Evolutionary conservation across 2,888 invertebrate species (phyloP), one percentile per base, ranked within the genome.

Genomic region (Scrobipalpa atriplicella): DNA sequence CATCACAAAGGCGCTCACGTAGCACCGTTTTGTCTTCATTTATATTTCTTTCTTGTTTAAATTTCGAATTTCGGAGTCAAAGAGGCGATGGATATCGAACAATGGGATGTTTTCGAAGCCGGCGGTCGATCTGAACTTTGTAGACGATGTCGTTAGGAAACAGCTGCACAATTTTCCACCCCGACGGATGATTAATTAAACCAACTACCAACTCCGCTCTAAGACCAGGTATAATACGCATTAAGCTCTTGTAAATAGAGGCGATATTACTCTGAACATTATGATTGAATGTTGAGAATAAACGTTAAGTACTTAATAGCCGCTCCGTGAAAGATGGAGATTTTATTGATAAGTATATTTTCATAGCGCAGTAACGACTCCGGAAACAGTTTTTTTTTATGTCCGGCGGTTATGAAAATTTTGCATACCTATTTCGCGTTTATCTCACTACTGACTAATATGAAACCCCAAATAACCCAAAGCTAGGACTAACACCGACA

Each of bases 81-180:
- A 62, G 18, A 41, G 13, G 39, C 62, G 9, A 41, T 62, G 62
- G 41, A 62, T 19, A 43, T 43, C 13, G 39, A 62, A 62, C 62
- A 62, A 62, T 43, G 39, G 62, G 13, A 39, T 39, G 62, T 19
- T 58, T 36, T 63, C 63, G 43, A 62, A 62, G 29, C n/a, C 18
- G 41, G 3, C 38, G 19, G 60, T 36, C 39, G 62, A 21, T 43
- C 39, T 62, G 62, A 83, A 84, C 78, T 84, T 84, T 81, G 80
- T 78, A 83, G 85, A 84, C 81, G 81, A 78, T 82, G 81, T 83
- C 86, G 83, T 87, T 87, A 83, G 81, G 77, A 78, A 82, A 78
- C 84, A 88, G 87, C 89, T 88, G 85, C 76, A 79, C 83, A 78
- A 85, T 90, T 89, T 89, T 87, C 88, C 86, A 81, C 81, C 78